A percentile compares a stretch with the other conserved stretches of the same genome.
These are phyloP conservation scores for Drosophila sordidapex DNA, from an alignment of 2,888 invertebrate genomes.

Conservation along the genomic window DNA sequence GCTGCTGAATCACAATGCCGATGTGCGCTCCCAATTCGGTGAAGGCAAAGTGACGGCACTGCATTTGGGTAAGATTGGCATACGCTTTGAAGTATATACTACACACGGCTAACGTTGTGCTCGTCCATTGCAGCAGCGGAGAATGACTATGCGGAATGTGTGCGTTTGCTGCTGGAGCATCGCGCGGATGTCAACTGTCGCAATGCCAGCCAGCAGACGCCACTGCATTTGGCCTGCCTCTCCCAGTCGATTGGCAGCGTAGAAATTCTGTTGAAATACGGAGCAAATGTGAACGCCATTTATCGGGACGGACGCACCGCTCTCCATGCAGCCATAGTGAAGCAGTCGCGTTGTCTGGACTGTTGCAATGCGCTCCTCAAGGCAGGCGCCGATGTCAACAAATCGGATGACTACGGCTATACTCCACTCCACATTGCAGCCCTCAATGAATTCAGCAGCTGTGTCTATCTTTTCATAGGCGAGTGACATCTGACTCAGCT, in stretches of 20 bases:
- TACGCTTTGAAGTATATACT: neutral
- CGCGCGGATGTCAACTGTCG: slow-evolving; percentile 91
- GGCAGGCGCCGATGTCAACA: slow-evolving; percentile 90
- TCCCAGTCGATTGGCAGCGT: slow-evolving; percentile 92
- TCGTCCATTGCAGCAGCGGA: slow-evolving; percentile 88
- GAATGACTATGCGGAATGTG: slow-evolving; percentile 93
- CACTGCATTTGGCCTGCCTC: slow-evolving; percentile 93
- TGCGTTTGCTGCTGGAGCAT: slow-evolving; percentile 89
- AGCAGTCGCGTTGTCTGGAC: slow-evolving; percentile 89
- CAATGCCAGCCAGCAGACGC: slow-evolving; percentile 91
- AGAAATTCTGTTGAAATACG: slow-evolving; percentile 88
- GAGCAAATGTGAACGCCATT: slow-evolving; percentile 88
- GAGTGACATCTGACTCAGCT: slow-evolving; percentile 53
- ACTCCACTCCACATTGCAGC: slow-evolving; percentile 93
- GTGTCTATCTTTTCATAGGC: slow-evolving; percentile 89
- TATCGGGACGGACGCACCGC: slow-evolving; percentile 92
- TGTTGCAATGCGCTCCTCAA: slow-evolving; percentile 88
- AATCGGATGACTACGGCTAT: slow-evolving; percentile 92
- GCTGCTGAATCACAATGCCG: slow-evolving; percentile 91
- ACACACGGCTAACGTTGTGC: neutral
- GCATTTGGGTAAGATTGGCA: slow-evolving; percentile 87
- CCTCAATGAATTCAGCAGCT: slow-evolving; percentile 91
- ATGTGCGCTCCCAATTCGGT: slow-evolving; percentile 91
- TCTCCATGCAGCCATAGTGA: slow-evolving; percentile 92
- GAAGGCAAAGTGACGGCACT: slow-evolving; percentile 91